Base-by-base conservation (phyloP, 2,888 invertebrate genomes). In the Clunio marinus region DNA sequence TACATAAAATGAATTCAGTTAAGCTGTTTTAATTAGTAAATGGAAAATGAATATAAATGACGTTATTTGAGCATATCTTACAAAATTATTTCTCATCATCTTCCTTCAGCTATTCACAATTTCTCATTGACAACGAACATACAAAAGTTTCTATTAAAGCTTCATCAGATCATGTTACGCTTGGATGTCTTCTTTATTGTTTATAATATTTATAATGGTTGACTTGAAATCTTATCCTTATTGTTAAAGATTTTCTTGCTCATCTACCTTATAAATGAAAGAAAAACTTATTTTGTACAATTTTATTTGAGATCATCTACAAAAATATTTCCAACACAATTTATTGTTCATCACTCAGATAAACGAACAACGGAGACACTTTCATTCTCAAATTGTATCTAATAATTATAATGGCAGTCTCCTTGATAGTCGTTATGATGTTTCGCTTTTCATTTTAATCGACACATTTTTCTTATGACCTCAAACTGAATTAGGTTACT, bases 391-490 rank as follows among this genome's bases (percentile, higher is more conserved):
- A n/a, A n/a, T n/a, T n/a, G n/a, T n/a, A n/a, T 32, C 35, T 2
- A 35, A 15, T 22, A 41, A 37, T 60, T 58, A 37, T 62, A 62
- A 62, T 37, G 37, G 41, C 41, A 37, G 41, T 62, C n/a, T 51
- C 3, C 51, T 60, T 60, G 32, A 60, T 25, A n/a, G 63, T 27
- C 10, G 63, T 37, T 63, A 45, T 15, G 37, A 45, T 24, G 41
- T 35, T 32, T 59, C 25, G 5, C 59, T 57, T 24, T 24, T 57
- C n/a, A 35, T 62, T 45, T 63, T 46, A 63, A 63, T 63, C 63
- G 63, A 41, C 63, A 63, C n/a, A 63, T 63, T 45, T 63, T 63
- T 63, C 63, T 63, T 46, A 63, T 63, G 63, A 63, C 63, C 63
- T 63, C 41, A 35, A 60, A 32, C 17, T 59, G 60, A 20, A 17